phyloP scores from a whole-genome alignment of 2,797 vertebrate genomes.

The Carduelis carduelis region DNA sequence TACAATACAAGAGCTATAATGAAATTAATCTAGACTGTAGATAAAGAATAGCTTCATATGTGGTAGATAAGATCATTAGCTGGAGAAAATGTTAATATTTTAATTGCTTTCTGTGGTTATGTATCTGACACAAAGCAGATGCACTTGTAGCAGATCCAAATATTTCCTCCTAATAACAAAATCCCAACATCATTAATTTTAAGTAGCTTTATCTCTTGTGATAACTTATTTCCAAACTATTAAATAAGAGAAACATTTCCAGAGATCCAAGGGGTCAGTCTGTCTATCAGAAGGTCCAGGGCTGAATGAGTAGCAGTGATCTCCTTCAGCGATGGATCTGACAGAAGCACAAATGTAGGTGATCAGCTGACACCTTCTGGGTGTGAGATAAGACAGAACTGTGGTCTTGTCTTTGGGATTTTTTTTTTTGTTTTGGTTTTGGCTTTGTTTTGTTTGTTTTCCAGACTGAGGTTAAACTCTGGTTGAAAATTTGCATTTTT shows the following conservation, averaged over 20 bases:
- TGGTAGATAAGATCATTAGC: not conserved
- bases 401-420: conserved; percentile 10
- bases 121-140: not conserved
- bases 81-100: not conserved
- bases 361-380: conserved; percentile 72
- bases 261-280: conserved; percentile 69
- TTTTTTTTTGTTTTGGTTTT: not conserved
- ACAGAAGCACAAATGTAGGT: conserved; percentile 66
- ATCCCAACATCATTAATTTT: not conserved
- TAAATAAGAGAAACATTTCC: not conserved
- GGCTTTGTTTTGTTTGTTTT: conserved; percentile 65
- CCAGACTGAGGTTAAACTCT: conserved; percentile 7
- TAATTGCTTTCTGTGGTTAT: not conserved
- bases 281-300: conserved; percentile 66
- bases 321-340: conserved; percentile 54
- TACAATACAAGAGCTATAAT: not conserved
- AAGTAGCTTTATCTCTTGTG: not conserved
- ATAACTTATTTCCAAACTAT: not conserved
- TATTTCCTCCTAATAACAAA: not conserved
- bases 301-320: conserved; percentile 64
- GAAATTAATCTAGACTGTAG: not conserved
- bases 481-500: not conserved
- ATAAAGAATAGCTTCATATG: not conserved
- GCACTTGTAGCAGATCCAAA: not conserved
- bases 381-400: conserved; percentile 56